phyloP scores from a whole-genome alignment of 2,113 vertebrate genomes.

The Bos javanicus region DNA sequence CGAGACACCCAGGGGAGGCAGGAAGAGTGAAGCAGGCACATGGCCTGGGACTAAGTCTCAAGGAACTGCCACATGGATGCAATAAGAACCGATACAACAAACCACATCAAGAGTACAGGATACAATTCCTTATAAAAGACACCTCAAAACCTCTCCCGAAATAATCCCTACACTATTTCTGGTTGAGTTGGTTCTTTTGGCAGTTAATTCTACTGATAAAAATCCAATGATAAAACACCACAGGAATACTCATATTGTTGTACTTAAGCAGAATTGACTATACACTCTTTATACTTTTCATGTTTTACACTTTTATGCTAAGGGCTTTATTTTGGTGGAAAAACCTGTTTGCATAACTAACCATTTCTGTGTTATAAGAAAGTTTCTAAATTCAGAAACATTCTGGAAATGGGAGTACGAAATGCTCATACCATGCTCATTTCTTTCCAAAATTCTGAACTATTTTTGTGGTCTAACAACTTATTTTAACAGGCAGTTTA shows the following conservation, averaged over 20 bases:
- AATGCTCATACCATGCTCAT: neutral
- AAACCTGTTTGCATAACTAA: neutral
- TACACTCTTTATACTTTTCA: neutral
- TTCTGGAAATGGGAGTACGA: neutral
- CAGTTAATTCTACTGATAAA: conserved; percentile 28
- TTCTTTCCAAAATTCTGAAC: neutral
- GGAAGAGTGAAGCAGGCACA: neutral
- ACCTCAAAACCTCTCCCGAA: neutral
- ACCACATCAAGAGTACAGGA: neutral
- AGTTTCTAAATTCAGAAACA: conserved; percentile 17
- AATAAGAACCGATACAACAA: neutral
- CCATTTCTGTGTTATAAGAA: neutral
- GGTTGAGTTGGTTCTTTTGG: neutral
- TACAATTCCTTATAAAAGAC: neutral
- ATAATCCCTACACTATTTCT: neutral
- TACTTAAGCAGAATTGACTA: conserved; percentile 1
- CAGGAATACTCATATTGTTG: neutral
- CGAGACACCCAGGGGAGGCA: neutral
- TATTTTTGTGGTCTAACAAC: neutral
- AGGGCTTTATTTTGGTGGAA: neutral
- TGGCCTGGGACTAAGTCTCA: neutral
- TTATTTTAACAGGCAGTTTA: neutral
- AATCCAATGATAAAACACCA: neutral
- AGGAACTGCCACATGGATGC: neutral
- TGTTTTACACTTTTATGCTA: neutral